Conservation (phyloP, 1,140 invertebrate species). For the Lepidurus apus region DNA sequence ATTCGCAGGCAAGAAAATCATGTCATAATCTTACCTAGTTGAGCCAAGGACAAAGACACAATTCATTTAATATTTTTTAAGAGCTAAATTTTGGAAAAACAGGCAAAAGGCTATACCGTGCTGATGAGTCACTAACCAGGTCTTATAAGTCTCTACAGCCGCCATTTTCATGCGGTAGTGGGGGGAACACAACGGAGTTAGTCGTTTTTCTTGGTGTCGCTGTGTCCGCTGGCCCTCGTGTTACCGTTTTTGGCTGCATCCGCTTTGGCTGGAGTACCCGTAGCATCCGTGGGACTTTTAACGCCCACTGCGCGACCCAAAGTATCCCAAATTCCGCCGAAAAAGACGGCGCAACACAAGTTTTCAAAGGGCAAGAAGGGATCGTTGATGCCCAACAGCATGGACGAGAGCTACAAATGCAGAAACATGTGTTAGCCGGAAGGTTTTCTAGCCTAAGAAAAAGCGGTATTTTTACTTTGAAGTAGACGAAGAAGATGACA, state of each 20-base stretch:
- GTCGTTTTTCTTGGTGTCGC: not conserved
- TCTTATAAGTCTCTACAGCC: not conserved
- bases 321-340: slow-evolving; percentile 97
- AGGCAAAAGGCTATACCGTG: not conserved
- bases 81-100: too few relatives aligned
- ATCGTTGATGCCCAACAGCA: slow-evolving; percentile 94
- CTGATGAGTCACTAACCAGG: slow-evolving; percentile 1
- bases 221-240: not conserved
- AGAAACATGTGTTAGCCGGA: not conserved
- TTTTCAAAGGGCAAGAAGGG: slow-evolving; percentile 99
- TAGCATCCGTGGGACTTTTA: slow-evolving; percentile 17
- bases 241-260: slow-evolving; percentile 68
- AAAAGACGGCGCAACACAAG: slow-evolving; percentile 90
- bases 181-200: not conserved
- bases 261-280: slow-evolving; percentile 41
- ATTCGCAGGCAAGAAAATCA: too few relatives aligned
- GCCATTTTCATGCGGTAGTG: not conserved
- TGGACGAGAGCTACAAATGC: slow-evolving; percentile 71
- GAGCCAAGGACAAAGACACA: too few relatives aligned
- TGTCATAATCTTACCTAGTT: too few relatives aligned
- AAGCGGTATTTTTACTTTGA: slow-evolving; percentile 62
- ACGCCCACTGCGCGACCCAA: slow-evolving; percentile 70
- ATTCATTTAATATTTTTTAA: too few relatives aligned
- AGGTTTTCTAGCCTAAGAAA: not conserved
- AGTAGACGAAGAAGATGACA: slow-evolving; percentile 99